These are phyloP conservation scores for Lanius collurio DNA, from an alignment of 2,113 vertebrate species.

Conservation along the genomic window DNA sequence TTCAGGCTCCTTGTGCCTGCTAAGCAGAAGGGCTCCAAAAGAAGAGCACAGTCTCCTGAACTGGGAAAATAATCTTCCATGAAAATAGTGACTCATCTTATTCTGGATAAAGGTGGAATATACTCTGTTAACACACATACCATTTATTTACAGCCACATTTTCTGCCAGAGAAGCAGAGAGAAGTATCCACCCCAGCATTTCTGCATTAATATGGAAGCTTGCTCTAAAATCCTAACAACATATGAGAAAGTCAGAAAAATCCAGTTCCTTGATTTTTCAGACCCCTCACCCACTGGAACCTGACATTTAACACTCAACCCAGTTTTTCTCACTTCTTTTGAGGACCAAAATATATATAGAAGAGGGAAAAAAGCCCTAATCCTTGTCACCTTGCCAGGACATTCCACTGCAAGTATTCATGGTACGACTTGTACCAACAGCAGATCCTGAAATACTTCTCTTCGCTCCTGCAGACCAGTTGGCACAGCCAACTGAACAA, in stretches of 20 bases:
- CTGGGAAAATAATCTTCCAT: background rate
- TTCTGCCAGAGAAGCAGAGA: background rate
- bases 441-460: constrained; percentile 56
- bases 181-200: background rate
- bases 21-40: rapidly evolving
- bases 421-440: constrained; percentile 61
- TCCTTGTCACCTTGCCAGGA: constrained; percentile 44
- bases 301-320: background rate
- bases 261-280: background rate
- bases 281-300: background rate
- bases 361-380: background rate
- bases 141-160: background rate
- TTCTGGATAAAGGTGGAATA: background rate
- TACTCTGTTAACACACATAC: background rate
- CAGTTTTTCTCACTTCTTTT: constrained; percentile 8
- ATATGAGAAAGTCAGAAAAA: background rate
- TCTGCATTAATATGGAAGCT: background rate
- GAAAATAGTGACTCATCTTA: background rate
- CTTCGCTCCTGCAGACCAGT: constrained; percentile 30
- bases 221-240: background rate
- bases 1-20: background rate
- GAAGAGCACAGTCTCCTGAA: background rate
- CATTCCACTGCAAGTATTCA: constrained; percentile 57
- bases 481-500: constrained; percentile 19
- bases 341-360: background rate